These are phyloP conservation scores for Philopedon plagiatum DNA, from an alignment of 2,888 invertebrate species.

Conservation along the genomic window DNA sequence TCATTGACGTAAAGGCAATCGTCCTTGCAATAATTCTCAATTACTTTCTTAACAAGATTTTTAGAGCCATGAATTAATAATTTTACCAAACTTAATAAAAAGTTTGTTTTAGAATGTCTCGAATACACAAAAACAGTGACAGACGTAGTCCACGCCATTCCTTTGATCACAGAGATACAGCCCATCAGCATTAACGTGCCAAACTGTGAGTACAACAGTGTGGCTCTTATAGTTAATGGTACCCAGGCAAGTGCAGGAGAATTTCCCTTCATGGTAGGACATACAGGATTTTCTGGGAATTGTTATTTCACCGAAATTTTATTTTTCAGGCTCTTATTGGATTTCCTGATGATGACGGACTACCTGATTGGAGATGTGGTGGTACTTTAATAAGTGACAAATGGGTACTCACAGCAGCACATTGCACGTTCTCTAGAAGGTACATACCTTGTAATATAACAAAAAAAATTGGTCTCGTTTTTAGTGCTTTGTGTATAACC, in stretches of 20 bases:
- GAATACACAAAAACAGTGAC: slow-evolving; percentile 71
- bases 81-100: not conserved
- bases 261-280: slow-evolving; percentile 76
- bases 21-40: not conserved
- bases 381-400: slow-evolving; percentile 72
- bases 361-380: slow-evolving; percentile 69
- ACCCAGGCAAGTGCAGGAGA: slow-evolving; percentile 71
- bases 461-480: not conserved
- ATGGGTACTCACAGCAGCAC: slow-evolving; percentile 74
- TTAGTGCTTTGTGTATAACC: too few relatives aligned
- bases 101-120: slow-evolving; percentile 73
- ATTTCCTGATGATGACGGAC: slow-evolving; percentile 60
- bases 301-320: too few relatives aligned
- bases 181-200: slow-evolving; percentile 69
- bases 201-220: slow-evolving; percentile 70
- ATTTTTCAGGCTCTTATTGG: slow-evolving; percentile 67
- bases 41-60: not conserved
- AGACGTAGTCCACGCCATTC: slow-evolving; percentile 71
- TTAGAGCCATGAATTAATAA: not conserved
- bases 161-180: slow-evolving; percentile 70
- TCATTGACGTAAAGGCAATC: not conserved
- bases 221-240: slow-evolving; percentile 75
- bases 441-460: slow-evolving; percentile 52
- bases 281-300: too few relatives aligned
- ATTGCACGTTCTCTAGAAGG: slow-evolving; percentile 68